Percentiles rank a stretch among this genome's conserved stretches.
Conservation (phyloP, 2,797 vertebrate genomes). For the Urophycis tenuis region DNA sequence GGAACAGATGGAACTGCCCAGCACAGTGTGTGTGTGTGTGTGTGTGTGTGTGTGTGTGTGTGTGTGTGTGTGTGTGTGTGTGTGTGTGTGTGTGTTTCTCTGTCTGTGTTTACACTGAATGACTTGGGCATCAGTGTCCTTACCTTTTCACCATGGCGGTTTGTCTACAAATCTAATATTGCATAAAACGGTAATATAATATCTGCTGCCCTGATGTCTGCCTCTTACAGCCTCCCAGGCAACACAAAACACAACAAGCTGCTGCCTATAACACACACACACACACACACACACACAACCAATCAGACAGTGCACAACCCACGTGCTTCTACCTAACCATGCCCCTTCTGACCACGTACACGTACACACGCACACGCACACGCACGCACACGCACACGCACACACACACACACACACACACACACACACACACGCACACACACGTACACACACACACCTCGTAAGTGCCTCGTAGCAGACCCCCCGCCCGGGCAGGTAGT, state of each 20-base stretch:
- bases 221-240: background rate
- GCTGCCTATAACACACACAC: background rate
- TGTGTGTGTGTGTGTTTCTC: constrained; percentile 38
- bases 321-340: background rate
- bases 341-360: background rate
- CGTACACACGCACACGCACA: constrained; percentile 4
- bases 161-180: constrained; percentile 25
- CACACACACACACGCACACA: constrained; percentile 11
- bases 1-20: constrained; percentile 71
- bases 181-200: background rate
- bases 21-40: constrained; percentile 58
- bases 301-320: background rate
- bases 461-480: background rate
- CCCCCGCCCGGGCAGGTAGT: constrained; percentile 38
- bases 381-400: constrained; percentile 5
- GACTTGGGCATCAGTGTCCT: constrained; percentile 52
- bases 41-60: constrained; percentile 33
- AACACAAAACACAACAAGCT: constrained; percentile 15
- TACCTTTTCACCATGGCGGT: constrained; percentile 33
- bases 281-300: constrained; percentile 13
- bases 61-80: constrained; percentile 33
- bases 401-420: constrained; percentile 19
- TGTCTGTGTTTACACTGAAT: constrained; percentile 42
- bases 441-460: background rate
- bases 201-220: background rate